Evolutionary conservation across 2,113 vertebrate species (phyloP).

Genomic region (pig (Sus scrofa)): DNA sequence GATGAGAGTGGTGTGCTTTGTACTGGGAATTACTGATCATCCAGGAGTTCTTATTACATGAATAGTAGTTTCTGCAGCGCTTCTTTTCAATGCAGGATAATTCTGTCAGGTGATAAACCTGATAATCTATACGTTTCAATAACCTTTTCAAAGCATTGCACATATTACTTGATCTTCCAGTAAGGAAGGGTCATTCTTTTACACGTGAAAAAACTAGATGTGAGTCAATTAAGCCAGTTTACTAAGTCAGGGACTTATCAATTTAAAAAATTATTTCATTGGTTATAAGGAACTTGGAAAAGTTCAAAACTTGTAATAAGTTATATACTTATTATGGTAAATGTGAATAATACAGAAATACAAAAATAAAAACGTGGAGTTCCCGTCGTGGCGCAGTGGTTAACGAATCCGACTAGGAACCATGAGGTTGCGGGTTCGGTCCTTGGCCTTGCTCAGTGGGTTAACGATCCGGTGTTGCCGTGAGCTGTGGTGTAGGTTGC

Average conservation of each 20-base stretch:
- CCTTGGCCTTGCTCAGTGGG: too few species aligned
- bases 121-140: background rate
- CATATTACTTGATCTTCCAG: background rate
- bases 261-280: background rate
- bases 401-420: too few species aligned
- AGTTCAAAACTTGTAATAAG: background rate
- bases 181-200: background rate
- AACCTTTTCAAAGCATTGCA: background rate
- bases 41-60: background rate
- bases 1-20: background rate
- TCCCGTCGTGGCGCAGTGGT: too few species aligned
- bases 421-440: too few species aligned
- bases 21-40: too few species aligned
- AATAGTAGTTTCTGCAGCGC: background rate
- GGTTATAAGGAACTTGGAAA: background rate
- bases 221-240: background rate
- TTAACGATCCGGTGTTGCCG: too few species aligned
- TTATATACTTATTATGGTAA: background rate
- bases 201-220: background rate
- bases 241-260: background rate
- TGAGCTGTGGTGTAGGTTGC: too few species aligned
- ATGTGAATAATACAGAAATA: background rate
- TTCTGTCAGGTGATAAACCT: background rate
- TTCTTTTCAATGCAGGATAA: background rate
- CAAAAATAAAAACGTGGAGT: background rate